Evolutionary conservation across 1,140 invertebrate genomes (phyloP).

Genomic region (Dendroctonus valens): DNA sequence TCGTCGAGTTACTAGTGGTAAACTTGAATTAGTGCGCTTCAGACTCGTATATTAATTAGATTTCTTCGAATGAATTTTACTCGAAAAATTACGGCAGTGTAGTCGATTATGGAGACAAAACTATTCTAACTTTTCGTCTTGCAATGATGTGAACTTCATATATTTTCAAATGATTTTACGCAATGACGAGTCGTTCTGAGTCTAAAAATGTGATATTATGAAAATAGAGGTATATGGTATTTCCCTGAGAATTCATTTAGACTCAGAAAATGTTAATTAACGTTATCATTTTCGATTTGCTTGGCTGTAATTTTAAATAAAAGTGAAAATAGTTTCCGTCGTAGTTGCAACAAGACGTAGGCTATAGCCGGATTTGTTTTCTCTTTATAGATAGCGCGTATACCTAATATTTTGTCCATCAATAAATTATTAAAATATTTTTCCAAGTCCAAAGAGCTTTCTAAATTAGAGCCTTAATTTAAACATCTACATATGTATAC

Average conservation of each 20-base stretch:
- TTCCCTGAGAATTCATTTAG: constrained; percentile 32
- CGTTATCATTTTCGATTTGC: constrained; percentile 31
- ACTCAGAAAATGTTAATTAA: constrained; percentile 36
- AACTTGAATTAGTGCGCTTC: too few species aligned
- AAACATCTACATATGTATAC: too few species aligned
- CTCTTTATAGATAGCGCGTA: too few species aligned
- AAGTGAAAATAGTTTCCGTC: too few species aligned
- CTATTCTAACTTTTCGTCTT: constrained; percentile 20
- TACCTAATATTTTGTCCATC: too few species aligned
- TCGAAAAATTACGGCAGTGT: constrained; percentile 23
- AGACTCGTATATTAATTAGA: too few species aligned
- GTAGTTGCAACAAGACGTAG: too few species aligned
- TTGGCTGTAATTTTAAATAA: constrained; percentile 29
- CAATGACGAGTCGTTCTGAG: constrained; percentile 20
- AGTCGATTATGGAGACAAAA: constrained; percentile 10
- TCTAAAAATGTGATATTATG: constrained; percentile 27
- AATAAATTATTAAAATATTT: too few species aligned
- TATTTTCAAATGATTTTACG: neutral
- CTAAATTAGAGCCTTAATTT: too few species aligned
- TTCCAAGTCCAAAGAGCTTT: too few species aligned
- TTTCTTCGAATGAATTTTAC: neutral
- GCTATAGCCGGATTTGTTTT: too few species aligned
- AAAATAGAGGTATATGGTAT: constrained; percentile 28
- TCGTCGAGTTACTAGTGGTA: too few species aligned
- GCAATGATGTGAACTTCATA: neutral